Conservation (phyloP, 2,797 vertebrate species). For the Varecia variegata region DNA sequence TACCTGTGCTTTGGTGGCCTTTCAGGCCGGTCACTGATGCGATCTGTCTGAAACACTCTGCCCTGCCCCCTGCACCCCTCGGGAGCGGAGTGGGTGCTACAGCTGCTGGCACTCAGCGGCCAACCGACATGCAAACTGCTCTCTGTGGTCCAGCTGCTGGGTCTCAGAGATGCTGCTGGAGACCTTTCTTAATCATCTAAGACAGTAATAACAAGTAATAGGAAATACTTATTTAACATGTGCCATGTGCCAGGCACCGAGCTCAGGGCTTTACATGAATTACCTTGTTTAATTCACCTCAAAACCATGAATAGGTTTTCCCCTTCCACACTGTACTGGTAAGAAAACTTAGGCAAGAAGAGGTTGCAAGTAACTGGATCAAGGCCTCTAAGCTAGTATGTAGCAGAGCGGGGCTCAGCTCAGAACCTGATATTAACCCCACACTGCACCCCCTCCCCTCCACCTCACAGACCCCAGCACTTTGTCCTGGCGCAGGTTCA, state of each 20-base stretch:
- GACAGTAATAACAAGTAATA: background rate
- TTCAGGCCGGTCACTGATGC: fast-evolving
- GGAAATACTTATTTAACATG: background rate
- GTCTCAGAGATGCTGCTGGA: background rate
- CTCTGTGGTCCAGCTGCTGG: background rate
- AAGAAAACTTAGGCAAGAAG: background rate
- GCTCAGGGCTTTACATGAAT: background rate
- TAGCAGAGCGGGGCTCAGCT: background rate
- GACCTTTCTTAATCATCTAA: background rate
- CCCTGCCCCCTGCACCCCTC: no score
- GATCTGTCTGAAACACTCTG: background rate
- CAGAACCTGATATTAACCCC: background rate
- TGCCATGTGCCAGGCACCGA: background rate
- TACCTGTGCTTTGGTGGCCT: background rate
- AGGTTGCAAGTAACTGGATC: background rate
- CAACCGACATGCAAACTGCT: background rate
- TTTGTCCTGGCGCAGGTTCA: background rate
- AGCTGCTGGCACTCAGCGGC: background rate
- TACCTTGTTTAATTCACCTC: background rate
- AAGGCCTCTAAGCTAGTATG: fast-evolving
- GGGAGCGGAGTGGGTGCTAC: no score
- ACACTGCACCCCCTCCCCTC: fast-evolving
- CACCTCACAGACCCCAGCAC: background rate
- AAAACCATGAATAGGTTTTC: slow-evolving; percentile 64
- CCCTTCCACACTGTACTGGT: background rate